These are phyloP conservation scores for Mallateleia sp. DNA, from an alignment of 2,888 invertebrate species.

Conservation along the genomic window DNA sequence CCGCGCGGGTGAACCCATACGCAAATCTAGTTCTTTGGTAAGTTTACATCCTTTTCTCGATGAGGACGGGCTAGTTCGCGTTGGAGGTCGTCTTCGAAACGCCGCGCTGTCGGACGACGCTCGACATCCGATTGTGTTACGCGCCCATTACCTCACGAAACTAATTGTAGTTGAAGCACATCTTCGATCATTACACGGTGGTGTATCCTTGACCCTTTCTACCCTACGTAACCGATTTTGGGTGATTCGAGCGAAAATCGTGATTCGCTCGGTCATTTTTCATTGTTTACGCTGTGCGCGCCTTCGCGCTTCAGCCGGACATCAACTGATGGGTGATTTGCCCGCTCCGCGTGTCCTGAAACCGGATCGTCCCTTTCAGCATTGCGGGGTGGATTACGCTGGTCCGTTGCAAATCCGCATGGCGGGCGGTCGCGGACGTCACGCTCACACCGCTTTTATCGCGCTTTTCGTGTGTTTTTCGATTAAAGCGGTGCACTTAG, in stretches of 20 bases:
- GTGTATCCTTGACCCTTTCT: not conserved
- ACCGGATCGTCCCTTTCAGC: not conserved
- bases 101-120: not conserved
- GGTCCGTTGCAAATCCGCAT: not conserved
- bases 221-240: not conserved
- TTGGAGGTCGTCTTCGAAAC: not conserved
- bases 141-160: too few species aligned
- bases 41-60: too few species aligned
- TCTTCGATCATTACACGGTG: not conserved
- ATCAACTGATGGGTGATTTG: conserved; percentile 12
- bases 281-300: not conserved
- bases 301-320: too few species aligned
- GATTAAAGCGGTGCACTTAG: not conserved
- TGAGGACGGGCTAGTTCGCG: too few species aligned
- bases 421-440: not conserved
- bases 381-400: conserved; percentile 14
- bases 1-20: too few species aligned
- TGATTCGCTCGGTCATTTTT: not conserved
- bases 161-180: not conserved
- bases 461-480: not conserved
- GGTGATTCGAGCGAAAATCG: not conserved
- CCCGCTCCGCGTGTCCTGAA: not conserved
- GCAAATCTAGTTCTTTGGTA: too few species aligned
- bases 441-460: not conserved
- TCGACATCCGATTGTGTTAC: too few species aligned